A percentile compares a stretch with the other conserved stretches of the same genome.
phyloP scores from a whole-genome alignment of 2,113 vertebrate genomes.

The Herpetotheres cachinnans region DNA sequence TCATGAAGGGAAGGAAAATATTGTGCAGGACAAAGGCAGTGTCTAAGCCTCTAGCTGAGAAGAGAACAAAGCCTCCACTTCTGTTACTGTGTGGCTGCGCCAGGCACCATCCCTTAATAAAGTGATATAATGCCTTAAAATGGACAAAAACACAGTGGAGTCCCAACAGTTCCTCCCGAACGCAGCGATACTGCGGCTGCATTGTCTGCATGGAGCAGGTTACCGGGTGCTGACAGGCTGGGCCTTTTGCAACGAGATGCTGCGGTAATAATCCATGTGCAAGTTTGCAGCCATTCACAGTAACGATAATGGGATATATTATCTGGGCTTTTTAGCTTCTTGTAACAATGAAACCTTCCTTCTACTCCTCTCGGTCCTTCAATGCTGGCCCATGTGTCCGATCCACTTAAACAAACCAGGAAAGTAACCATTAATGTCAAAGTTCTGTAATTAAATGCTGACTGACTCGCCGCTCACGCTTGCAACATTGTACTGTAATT shows the following conservation, averaged over 20 bases:
- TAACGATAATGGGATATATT: not conserved
- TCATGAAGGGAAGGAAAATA: not conserved
- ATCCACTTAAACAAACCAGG: slow-evolving; percentile 47
- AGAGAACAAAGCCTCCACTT: not conserved
- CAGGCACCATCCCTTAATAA: not conserved
- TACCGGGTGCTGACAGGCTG: not conserved
- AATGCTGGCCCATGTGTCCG: slow-evolving; percentile 39
- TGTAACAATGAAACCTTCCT: not conserved
- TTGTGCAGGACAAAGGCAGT: not conserved
- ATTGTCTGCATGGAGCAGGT: not conserved
- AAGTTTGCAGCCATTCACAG: not conserved
- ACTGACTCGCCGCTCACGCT: slow-evolving; percentile 5
- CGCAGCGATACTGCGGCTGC: not conserved
- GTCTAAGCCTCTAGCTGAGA: not conserved
- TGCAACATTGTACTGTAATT: slow-evolving; percentile 48
- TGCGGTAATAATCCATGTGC: not conserved
- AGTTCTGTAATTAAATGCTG: slow-evolving; percentile 54
- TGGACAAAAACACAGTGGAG: not conserved
- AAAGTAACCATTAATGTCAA: slow-evolving; percentile 40
- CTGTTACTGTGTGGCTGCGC: not conserved
- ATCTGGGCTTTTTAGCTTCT: not conserved
- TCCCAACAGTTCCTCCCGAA: not conserved
- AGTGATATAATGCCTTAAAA: not conserved
- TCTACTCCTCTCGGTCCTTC: not conserved
- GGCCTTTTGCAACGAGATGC: not conserved